Evolutionary conservation across 2,888 invertebrate genomes (phyloP).

Genomic region (Callyntrura guangdongensis): DNA sequence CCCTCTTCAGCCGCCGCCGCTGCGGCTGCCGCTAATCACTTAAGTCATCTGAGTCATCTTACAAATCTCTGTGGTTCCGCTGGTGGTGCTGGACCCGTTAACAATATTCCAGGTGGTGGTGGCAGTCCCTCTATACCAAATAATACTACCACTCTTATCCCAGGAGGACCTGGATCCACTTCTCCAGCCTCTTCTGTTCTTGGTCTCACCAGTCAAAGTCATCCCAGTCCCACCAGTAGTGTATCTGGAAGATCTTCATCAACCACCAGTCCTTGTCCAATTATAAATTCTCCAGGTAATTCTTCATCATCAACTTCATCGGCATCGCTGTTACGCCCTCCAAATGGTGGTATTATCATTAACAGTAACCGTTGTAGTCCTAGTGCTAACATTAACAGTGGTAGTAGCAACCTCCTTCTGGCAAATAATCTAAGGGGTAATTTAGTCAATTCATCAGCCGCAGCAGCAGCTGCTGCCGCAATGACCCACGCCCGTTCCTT

Average conservation of each 20-base stretch:
- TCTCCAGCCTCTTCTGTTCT: slow-evolving; percentile 67
- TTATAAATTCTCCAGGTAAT: slow-evolving; percentile 78
- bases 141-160: slow-evolving; percentile 47
- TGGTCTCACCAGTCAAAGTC: slow-evolving; percentile 75
- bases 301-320: slow-evolving; percentile 79
- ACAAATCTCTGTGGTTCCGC: slow-evolving; percentile 70
- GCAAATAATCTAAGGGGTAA: slow-evolving; percentile 66
- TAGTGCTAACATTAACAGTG: slow-evolving; percentile 60
- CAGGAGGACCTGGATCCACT: slow-evolving; percentile 64
- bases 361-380: slow-evolving; percentile 63
- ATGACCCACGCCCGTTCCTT: slow-evolving; percentile 77
- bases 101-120: slow-evolving; percentile 64
- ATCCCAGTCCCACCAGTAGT: slow-evolving; percentile 77
- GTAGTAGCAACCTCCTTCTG: slow-evolving; percentile 35
- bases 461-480: slow-evolving; percentile 61
- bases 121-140: slow-evolving; percentile 64
- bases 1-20: slow-evolving; percentile 76
- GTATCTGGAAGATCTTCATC: slow-evolving; percentile 75
- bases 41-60: slow-evolving; percentile 77
- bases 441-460: slow-evolving; percentile 69
- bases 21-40: slow-evolving; percentile 77
- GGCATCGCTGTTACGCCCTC: slow-evolving; percentile 72
- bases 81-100: slow-evolving; percentile 51
- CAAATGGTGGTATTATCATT: slow-evolving; percentile 39
- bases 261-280: slow-evolving; percentile 76